phyloP scores from a whole-genome alignment of 2,888 invertebrate genomes.

The Toxonevra muliebris region DNA sequence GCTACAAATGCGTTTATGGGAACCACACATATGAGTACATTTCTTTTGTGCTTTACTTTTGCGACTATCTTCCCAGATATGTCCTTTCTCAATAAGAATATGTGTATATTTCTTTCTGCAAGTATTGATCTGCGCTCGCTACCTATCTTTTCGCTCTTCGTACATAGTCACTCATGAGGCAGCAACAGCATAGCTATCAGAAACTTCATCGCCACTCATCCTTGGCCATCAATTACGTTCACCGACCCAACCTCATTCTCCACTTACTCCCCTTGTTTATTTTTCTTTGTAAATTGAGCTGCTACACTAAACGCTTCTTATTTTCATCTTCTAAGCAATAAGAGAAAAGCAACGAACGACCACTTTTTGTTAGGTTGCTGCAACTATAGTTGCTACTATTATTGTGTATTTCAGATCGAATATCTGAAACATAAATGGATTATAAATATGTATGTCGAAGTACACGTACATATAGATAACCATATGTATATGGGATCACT shows the following conservation, averaged over 20 bases:
- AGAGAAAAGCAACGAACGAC: neutral
- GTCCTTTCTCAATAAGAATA: constrained; percentile 24
- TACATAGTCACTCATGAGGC: no score
- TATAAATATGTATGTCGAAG: constrained; percentile 29
- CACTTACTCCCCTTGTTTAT: constrained; percentile 10
- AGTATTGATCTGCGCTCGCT: no score
- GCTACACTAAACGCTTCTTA: constrained; percentile 31
- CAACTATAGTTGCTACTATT: constrained; percentile 19
- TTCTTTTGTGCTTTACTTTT: constrained; percentile 37
- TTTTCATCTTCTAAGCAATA: constrained; percentile 6
- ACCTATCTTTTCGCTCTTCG: no score
- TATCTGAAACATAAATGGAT: constrained; percentile 48
- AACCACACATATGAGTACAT: constrained; percentile 43
- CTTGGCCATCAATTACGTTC: constrained; percentile 20
- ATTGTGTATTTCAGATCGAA: constrained; percentile 41
- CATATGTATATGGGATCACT: no score
- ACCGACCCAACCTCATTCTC: constrained; percentile 1
- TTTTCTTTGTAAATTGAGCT: constrained; percentile 36
- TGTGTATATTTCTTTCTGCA: no score
- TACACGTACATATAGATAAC: no score
- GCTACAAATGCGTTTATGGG: constrained; percentile 44
- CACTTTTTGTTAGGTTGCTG: neutral
- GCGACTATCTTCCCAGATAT: constrained; percentile 33
- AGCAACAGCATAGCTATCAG: no score
- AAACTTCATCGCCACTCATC: constrained; percentile 6